Conservation (phyloP, 2,888 invertebrate genomes). For the Unio delphinus region DNA sequence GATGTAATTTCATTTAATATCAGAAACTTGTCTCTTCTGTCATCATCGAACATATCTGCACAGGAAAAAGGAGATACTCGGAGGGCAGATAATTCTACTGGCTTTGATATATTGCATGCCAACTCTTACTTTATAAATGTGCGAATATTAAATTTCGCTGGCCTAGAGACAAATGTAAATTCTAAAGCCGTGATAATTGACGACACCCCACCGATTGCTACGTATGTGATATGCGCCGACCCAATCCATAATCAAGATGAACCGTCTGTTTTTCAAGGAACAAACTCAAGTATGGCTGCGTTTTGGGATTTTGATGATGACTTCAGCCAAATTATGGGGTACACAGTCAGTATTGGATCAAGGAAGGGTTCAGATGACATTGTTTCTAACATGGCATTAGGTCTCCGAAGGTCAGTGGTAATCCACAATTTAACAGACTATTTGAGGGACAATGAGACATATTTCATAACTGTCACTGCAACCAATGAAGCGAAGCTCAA, state of each 20-base stretch:
- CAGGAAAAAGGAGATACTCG: too few relatives aligned
- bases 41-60: neutral
- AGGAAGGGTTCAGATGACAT: constrained; percentile 9
- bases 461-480: constrained; percentile 32
- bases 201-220: constrained; percentile 36
- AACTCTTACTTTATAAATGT: constrained; percentile 44
- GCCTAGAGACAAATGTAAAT: constrained; percentile 25
- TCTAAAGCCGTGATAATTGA: constrained; percentile 47
- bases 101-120: neutral
- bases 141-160: constrained; percentile 42
- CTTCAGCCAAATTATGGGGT: constrained; percentile 30
- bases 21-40: constrained; percentile 9
- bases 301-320: constrained; percentile 48
- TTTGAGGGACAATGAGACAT: constrained; percentile 22
- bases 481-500: constrained; percentile 30
- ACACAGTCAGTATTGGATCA: constrained; percentile 31
- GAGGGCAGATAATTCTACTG: too few relatives aligned
- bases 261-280: constrained; percentile 38
- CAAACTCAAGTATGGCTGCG: constrained; percentile 41
- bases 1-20: constrained; percentile 17
- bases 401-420: constrained; percentile 4
- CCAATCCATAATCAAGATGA: constrained; percentile 44
- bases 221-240: constrained; percentile 44
- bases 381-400: constrained; percentile 23
- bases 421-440: neutral